These are phyloP conservation scores for Andrena bicolor DNA, from an alignment of 2,888 invertebrate species.

Conservation along the genomic window DNA sequence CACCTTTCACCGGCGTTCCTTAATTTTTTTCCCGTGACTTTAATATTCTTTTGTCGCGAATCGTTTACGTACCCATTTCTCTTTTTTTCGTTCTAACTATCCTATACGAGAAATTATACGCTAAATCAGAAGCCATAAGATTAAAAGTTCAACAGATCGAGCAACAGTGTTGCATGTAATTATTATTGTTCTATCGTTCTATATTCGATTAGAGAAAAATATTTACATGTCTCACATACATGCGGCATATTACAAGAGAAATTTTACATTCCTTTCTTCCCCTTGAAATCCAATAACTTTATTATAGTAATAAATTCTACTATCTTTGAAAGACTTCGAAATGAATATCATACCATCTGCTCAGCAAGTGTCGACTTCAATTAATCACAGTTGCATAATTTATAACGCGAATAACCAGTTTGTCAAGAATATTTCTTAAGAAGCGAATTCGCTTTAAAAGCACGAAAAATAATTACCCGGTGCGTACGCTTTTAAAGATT, in stretches of 20 bases:
- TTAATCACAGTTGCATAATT: conserved; percentile 25
- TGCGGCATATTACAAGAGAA: conserved; percentile 61
- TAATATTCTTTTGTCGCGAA: conserved; percentile 39
- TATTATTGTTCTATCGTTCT: conserved; percentile 57
- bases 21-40: conserved; percentile 9
- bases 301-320: conserved; percentile 43
- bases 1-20: conserved; percentile 32
- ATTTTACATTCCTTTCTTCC: conserved; percentile 65
- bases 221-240: conserved; percentile 68
- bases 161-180: conserved; percentile 60
- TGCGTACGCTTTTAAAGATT: conserved; percentile 21
- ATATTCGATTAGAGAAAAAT: conserved; percentile 68
- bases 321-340: conserved; percentile 42
- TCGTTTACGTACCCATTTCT: conserved; percentile 28
- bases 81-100: conserved; percentile 38
- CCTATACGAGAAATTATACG: conserved; percentile 55
- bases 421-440: conserved; percentile 13
- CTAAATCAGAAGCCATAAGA: conserved; percentile 65
- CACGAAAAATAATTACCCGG: neutral
- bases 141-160: conserved; percentile 59
- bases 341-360: conserved; percentile 56
- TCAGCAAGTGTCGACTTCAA: conserved; percentile 45
- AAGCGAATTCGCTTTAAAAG: neutral
- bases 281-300: conserved; percentile 30
- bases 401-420: conserved; percentile 1